These are phyloP conservation scores for Drosophila testacea DNA, from an alignment of 2,888 invertebrate genomes.

Conservation along the genomic window DNA sequence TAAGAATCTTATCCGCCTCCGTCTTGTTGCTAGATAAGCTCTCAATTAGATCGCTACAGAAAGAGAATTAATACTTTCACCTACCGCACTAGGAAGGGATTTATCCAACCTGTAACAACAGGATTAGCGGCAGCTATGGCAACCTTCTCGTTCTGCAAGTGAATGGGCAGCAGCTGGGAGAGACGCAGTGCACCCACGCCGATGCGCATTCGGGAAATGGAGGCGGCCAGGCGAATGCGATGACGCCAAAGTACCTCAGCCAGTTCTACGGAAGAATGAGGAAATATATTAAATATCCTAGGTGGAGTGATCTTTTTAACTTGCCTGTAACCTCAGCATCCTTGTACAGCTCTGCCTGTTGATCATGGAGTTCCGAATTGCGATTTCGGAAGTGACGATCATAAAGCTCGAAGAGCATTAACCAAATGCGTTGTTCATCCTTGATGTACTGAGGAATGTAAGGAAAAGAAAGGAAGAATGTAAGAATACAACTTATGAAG, in stretches of 20 bases:
- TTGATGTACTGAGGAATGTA: slow-evolving; percentile 63
- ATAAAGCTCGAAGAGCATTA: slow-evolving; percentile 87
- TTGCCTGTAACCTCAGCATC: slow-evolving; percentile 80
- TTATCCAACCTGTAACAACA: slow-evolving; percentile 92
- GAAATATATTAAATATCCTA: background rate
- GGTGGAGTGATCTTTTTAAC: background rate
- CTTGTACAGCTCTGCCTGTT: slow-evolving; percentile 75
- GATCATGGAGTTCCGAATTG: slow-evolving; percentile 75
- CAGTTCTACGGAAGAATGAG: slow-evolving; percentile 83
- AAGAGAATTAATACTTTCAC: background rate
- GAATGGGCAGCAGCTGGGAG: slow-evolving; percentile 89
- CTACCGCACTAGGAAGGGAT: slow-evolving; percentile 90
- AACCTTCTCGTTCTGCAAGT: slow-evolving; percentile 90
- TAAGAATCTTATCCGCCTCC: slow-evolving; percentile 63
- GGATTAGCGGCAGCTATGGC: slow-evolving; percentile 86
- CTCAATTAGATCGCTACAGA: background rate
- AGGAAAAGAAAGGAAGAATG: no score
- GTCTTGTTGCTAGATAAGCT: slow-evolving; percentile 62
- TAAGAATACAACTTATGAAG: background rate
- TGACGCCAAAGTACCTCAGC: slow-evolving; percentile 89
- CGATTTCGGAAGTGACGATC: slow-evolving; percentile 85
- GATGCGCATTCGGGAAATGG: slow-evolving; percentile 91
- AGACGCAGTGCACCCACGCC: slow-evolving; percentile 89
- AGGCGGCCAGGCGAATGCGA: slow-evolving; percentile 90
- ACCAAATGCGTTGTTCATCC: slow-evolving; percentile 86